Evolutionary conservation across 92 coral and sea anemone genomes (phyloP).

Genomic region (Metridium senile): DNA sequence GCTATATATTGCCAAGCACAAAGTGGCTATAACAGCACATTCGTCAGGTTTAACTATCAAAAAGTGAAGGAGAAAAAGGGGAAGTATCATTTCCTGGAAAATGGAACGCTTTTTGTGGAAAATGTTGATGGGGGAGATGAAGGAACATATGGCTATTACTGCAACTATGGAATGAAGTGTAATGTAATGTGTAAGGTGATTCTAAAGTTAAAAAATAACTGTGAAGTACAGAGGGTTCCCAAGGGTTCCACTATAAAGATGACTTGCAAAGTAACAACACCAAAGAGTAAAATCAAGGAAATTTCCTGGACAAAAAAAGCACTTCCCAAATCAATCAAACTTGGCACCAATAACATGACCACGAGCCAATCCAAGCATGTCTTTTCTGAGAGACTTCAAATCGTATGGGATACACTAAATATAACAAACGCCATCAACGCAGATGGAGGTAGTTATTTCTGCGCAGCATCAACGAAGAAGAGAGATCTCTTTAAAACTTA

Average conservation of each 20-base stretch:
- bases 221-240: not conserved
- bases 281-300: not conserved
- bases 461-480: too few relatives aligned
- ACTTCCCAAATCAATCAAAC: too few relatives aligned
- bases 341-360: too few relatives aligned
- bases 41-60: not conserved
- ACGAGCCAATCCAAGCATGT: too few relatives aligned
- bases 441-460: too few relatives aligned
- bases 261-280: not conserved
- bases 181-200: not conserved
- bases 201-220: not conserved
- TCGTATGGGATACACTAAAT: too few relatives aligned
- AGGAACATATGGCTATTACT: constrained; percentile 2
- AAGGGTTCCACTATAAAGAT: not conserved
- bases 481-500: too few relatives aligned
- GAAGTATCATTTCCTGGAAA: not conserved
- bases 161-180: not conserved
- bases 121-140: not conserved
- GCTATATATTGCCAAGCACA: not conserved
- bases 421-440: too few relatives aligned
- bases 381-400: too few relatives aligned
- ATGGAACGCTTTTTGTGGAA: not conserved
- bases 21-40: not conserved
- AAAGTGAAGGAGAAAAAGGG: not conserved
- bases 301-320: too few relatives aligned